phyloP scores from a whole-genome alignment of 2,888 invertebrate genomes.

The Tetramorium bicarinatum region DNA sequence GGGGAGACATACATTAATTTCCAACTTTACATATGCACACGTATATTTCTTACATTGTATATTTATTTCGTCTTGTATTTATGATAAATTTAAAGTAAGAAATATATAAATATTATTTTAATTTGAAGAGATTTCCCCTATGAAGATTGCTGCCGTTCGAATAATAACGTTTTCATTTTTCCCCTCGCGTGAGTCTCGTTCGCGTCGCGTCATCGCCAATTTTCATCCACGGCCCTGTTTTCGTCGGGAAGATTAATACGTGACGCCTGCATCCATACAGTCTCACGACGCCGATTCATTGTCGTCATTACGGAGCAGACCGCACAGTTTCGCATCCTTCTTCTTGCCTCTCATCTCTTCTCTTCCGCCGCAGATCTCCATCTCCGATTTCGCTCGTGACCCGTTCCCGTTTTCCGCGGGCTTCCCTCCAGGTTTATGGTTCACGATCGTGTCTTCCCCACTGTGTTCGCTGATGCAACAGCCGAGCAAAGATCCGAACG shows the following conservation, averaged over 20 bases:
- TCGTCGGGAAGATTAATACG: constrained; percentile 49
- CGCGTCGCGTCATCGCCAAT: neutral
- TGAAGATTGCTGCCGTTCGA: neutral
- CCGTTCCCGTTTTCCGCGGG: neutral
- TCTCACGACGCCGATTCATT: constrained; percentile 31
- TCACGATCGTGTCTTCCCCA: constrained; percentile 3
- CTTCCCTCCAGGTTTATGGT: neutral
- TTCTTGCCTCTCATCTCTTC: neutral
- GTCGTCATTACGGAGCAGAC: neutral
- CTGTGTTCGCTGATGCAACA: neutral
- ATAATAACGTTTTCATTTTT: neutral
- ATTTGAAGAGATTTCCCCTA: neutral
- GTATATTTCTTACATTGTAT: neutral
- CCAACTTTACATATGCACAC: neutral
- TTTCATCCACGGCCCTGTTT: constrained; percentile 6
- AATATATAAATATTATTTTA: neutral
- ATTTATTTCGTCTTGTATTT: neutral
- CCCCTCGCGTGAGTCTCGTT: neutral
- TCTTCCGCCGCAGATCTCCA: neutral
- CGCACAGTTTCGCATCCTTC: neutral
- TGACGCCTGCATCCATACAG: constrained; percentile 46
- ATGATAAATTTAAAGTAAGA: neutral
- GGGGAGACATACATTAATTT: neutral
- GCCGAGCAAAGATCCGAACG: neutral
- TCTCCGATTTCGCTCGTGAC: constrained; percentile 30